Conservation (phyloP, 1,140 invertebrate genomes). For the Subanguina moxae region DNA sequence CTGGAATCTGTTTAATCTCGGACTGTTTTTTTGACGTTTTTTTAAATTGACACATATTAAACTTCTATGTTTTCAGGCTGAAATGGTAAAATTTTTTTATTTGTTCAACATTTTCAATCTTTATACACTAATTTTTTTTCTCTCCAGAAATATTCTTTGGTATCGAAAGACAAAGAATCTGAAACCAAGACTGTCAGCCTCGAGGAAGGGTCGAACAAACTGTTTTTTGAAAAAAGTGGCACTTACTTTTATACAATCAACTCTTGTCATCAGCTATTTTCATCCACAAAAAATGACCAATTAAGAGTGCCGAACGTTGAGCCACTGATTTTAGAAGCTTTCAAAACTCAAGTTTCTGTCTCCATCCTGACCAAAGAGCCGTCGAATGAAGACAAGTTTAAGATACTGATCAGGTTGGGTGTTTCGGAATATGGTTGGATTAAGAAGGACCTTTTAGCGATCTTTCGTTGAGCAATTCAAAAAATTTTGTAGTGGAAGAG, state of each 20-base stretch:
- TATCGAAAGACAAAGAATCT: background rate
- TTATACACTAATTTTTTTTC: background rate
- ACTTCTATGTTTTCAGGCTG: no score
- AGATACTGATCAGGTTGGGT: background rate
- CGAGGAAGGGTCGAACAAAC: background rate
- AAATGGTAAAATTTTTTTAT: no score
- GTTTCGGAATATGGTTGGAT: background rate
- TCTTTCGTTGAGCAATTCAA: background rate
- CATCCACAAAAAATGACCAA: background rate
- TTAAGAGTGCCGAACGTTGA: slow-evolving; percentile 1
- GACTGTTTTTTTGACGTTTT: no score
- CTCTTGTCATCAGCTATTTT: slow-evolving; percentile 22
- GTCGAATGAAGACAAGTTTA: background rate
- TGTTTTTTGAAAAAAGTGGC: slow-evolving; percentile 2
- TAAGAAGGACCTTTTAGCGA: background rate
- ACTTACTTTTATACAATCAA: slow-evolving; percentile 9
- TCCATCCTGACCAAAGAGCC: background rate
- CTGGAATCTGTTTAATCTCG: no score
- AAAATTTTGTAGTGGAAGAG: background rate
- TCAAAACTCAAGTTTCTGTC: background rate
- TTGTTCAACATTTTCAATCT: background rate
- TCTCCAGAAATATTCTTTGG: background rate
- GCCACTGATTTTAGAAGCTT: background rate
- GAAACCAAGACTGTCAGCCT: background rate
- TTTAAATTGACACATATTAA: no score